Percentiles rank a stretch among this genome's conserved stretches.
phyloP scores from a whole-genome alignment of 1,140 invertebrate species.

The Maconellicoccus hirsutus region DNA sequence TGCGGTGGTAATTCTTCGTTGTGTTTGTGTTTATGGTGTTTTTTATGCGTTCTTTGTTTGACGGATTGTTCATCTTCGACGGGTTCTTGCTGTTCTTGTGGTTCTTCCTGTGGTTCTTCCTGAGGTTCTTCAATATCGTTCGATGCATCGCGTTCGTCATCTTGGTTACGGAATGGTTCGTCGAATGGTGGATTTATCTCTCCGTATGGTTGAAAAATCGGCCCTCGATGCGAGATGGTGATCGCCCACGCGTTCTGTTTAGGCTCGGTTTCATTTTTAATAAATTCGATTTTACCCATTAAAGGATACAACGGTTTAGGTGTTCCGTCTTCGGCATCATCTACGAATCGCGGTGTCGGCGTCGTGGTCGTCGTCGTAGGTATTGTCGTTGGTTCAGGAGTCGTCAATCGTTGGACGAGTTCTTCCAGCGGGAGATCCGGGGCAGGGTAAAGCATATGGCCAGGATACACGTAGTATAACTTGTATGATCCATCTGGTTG shows the following conservation, averaged over 20 bases:
- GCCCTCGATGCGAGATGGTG: neutral
- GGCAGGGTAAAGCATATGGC: neutral
- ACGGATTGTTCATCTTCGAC: too few species aligned
- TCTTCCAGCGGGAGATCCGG: neutral
- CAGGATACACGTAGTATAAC: neutral
- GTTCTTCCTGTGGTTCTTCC: too few species aligned
- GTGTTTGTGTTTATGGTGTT: neutral
- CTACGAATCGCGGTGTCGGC: neutral
- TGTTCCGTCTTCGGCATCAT: neutral
- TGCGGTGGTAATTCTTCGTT: neutral
- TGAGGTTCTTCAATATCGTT: neutral
- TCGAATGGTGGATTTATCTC: neutral
- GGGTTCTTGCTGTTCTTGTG: too few species aligned
- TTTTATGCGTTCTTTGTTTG: too few species aligned
- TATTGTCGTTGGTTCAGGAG: neutral
- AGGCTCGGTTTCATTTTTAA: neutral
- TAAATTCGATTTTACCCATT: neutral
- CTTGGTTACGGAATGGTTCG: neutral
- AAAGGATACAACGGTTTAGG: neutral
- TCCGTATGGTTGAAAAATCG: neutral
- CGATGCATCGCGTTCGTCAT: neutral
- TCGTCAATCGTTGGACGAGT: neutral
- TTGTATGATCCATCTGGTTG: neutral
- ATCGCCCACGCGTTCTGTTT: neutral
- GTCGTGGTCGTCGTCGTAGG: neutral